phyloP scores from a whole-genome alignment of 1,140 invertebrate genomes.

The Pollicipes pollicipes region DNA sequence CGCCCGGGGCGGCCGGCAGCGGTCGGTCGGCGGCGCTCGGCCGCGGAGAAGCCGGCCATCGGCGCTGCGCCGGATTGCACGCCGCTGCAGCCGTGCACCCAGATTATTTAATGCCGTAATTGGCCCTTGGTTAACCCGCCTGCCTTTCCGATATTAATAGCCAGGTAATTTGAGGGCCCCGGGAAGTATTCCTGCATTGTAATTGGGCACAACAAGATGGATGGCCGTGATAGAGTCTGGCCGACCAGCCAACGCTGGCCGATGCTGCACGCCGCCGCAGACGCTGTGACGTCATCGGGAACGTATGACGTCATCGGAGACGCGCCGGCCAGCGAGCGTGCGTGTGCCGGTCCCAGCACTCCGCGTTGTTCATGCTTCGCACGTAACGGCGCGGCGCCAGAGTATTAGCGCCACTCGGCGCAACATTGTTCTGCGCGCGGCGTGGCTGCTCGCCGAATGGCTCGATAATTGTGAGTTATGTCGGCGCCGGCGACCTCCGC shows the following conservation, averaged over 20 bases:
- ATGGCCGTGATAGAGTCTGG: not conserved
- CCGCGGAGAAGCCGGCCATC: not conserved
- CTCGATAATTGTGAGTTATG: conserved; percentile 2
- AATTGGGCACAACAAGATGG: not conserved
- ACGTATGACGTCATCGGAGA: not conserved
- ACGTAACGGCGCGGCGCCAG: not conserved
- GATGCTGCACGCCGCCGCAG: not conserved
- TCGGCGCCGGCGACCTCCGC: not conserved
- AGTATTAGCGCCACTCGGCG: too few species aligned
- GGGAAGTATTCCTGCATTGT: not conserved
- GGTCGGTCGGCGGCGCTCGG: not conserved
- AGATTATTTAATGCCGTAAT: not conserved
- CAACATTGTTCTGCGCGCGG: not conserved
- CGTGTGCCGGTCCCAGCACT: not conserved
- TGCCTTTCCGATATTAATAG: not conserved
- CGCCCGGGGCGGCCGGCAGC: too few species aligned
- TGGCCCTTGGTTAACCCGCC: not conserved
- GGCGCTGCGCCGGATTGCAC: too few species aligned
- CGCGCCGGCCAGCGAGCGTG: too few species aligned
- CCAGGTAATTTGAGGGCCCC: not conserved
- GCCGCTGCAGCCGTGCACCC: not conserved
- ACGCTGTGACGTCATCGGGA: not conserved
- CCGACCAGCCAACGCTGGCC: too few species aligned
- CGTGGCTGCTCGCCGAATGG: not conserved
- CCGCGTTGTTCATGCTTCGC: not conserved